phyloP scores from a whole-genome alignment of 2,113 vertebrate species.

The Bufo bufo region DNA sequence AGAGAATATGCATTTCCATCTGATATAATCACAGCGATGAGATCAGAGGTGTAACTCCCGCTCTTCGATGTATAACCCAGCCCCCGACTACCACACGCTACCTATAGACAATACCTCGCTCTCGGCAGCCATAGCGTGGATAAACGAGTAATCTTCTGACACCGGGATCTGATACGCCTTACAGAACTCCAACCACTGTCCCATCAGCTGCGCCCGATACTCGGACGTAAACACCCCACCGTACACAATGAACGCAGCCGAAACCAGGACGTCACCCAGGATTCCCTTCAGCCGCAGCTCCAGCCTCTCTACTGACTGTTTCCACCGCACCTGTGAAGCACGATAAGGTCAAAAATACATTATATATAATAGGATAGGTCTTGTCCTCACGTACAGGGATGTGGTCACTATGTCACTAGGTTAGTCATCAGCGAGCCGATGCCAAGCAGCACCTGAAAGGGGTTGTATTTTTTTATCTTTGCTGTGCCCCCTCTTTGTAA shows the following conservation, averaged over 20 bases:
- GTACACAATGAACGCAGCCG: slow-evolving; percentile 60
- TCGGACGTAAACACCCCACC: slow-evolving; percentile 62
- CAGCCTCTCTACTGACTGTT: slow-evolving; percentile 60
- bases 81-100: too few relatives aligned
- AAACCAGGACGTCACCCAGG: slow-evolving; percentile 59
- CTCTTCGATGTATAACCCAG: too few relatives aligned
- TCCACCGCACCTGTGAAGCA: slow-evolving; percentile 67
- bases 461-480: not conserved
- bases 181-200: slow-evolving; percentile 53
- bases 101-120: slow-evolving; percentile 52
- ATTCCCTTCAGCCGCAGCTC: slow-evolving; percentile 58
- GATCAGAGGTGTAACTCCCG: too few relatives aligned
- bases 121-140: slow-evolving; percentile 61
- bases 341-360: too few relatives aligned
- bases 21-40: too few relatives aligned
- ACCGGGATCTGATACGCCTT: slow-evolving; percentile 42
- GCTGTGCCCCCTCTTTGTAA: not conserved
- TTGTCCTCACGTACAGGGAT: too few relatives aligned
- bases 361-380: too few relatives aligned
- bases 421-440: too few relatives aligned
- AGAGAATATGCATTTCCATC: not conserved
- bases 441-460: not conserved
- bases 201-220: slow-evolving; percentile 48
- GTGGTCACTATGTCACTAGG: too few relatives aligned
- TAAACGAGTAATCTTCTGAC: slow-evolving; percentile 61